Evolutionary conservation across 2,797 vertebrate species (phyloP).

Genomic region (Erethizon dorsatum): DNA sequence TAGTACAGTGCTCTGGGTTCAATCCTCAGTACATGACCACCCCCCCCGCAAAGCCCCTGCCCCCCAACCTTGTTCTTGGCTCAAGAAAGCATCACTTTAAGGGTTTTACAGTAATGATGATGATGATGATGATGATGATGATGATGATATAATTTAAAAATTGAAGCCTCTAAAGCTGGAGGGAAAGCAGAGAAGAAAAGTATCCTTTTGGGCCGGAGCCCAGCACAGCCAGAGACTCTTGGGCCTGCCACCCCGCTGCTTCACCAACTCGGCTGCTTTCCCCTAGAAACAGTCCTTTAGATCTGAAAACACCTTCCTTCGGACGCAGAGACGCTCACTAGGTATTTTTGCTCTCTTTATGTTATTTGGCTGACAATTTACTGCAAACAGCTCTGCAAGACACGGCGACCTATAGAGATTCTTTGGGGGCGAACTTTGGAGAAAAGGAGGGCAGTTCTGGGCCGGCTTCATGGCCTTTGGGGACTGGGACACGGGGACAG

Average conservation of each 20-base stretch:
- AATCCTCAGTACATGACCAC: not conserved
- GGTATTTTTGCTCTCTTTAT: not conserved
- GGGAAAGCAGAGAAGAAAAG: not conserved
- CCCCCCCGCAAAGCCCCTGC: not conserved
- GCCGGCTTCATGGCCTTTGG: not conserved
- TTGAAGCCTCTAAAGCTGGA: not conserved
- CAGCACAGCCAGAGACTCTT: not conserved
- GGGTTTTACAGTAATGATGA: not conserved
- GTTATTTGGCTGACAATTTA: constrained; percentile 24
- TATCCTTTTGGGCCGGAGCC: not conserved
- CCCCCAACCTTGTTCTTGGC: not conserved
- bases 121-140: not conserved
- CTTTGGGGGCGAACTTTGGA: not conserved
- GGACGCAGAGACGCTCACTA: not conserved
- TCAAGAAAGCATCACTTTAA: constrained; percentile 8
- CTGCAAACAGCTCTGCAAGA: not conserved
- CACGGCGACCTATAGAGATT: not conserved
- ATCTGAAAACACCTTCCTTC: not conserved
- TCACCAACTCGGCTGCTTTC: not conserved
- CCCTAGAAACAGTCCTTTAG: not conserved
- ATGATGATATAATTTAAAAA: not conserved
- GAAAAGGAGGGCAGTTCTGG: not conserved
- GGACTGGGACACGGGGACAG: not conserved
- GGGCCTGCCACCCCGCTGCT: not conserved
- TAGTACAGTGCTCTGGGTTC: not conserved